Conservation (phyloP, 2,797 vertebrate genomes). For the Pogonophryne albipinna region DNA sequence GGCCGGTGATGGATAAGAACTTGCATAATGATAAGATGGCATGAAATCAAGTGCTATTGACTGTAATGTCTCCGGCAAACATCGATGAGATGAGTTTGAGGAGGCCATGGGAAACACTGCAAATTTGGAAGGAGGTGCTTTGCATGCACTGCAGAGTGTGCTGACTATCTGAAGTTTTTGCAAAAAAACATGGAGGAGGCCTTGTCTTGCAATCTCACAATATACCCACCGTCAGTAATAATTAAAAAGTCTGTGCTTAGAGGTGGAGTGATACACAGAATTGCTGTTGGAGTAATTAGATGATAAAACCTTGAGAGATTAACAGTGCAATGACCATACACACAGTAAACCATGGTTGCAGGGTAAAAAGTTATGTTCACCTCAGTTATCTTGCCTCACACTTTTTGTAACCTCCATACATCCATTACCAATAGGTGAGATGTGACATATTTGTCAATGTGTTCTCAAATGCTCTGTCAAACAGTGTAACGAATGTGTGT, state of each 20-base stretch:
- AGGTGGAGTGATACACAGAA: constrained; percentile 67
- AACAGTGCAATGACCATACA: constrained; percentile 57
- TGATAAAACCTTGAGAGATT: constrained; percentile 64
- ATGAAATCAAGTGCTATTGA: constrained; percentile 73
- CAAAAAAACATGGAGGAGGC: constrained; percentile 39
- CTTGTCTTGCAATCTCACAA: constrained; percentile 60
- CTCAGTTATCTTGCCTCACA: constrained; percentile 46
- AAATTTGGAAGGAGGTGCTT: constrained; percentile 51
- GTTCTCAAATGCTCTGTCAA: constrained; percentile 59
- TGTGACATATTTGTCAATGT: constrained; percentile 63
- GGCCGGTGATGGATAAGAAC: constrained; percentile 59
- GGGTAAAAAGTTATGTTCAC: constrained; percentile 47
- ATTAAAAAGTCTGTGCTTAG: constrained; percentile 62
- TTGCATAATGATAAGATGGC: constrained; percentile 66
- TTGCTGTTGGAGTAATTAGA: constrained; percentile 69
- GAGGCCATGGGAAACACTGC: constrained; percentile 69
- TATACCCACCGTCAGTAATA: constrained; percentile 61
- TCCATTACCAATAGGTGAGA: constrained; percentile 47
- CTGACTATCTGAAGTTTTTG: constrained; percentile 53
- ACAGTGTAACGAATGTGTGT: constrained; percentile 59
- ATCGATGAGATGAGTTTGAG: constrained; percentile 58
- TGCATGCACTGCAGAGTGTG: constrained; percentile 57
- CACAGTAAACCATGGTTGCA: constrained; percentile 35
- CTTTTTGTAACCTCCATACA: constrained; percentile 34
- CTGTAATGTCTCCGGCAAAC: constrained; percentile 61